Evolutionary conservation across 1,140 invertebrate species (phyloP).

Genomic region (Trachelipus rathkii): DNA sequence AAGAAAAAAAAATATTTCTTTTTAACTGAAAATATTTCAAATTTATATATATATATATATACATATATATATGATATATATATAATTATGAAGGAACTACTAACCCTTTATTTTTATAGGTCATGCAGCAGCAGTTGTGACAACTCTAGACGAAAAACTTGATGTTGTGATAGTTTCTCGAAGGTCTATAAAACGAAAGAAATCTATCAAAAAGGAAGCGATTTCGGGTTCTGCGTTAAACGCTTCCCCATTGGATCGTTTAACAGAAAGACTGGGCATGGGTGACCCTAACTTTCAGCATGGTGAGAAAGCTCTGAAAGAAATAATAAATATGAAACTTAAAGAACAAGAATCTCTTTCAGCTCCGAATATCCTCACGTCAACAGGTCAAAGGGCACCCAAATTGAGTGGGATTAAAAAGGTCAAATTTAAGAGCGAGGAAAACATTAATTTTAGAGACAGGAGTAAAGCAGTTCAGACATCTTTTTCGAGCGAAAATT

Average conservation of each 20-base stretch:
- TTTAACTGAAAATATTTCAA: no score
- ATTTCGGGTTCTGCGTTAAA: not conserved
- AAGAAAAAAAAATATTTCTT: no score
- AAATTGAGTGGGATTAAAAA: not conserved
- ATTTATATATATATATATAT: no score
- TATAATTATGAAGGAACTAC: no score
- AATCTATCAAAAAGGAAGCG: not conserved
- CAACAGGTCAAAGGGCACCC: not conserved
- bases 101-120: not conserved
- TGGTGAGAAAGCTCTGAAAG: not conserved
- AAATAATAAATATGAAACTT: not conserved
- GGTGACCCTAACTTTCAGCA: not conserved
- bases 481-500: not conserved
- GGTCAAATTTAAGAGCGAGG: not conserved
- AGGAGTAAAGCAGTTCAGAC: slow-evolving; percentile 3
- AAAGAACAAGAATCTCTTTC: not conserved
- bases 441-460: not conserved
- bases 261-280: not conserved
- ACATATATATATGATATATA: no score
- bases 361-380: not conserved
- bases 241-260: not conserved
- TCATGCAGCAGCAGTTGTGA: not conserved
- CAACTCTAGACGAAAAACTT: not conserved
- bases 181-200: not conserved
- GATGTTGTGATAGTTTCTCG: not conserved